These are phyloP conservation scores for Odiellus spinosus DNA, from an alignment of 2,888 invertebrate species.

Conservation along the genomic window DNA sequence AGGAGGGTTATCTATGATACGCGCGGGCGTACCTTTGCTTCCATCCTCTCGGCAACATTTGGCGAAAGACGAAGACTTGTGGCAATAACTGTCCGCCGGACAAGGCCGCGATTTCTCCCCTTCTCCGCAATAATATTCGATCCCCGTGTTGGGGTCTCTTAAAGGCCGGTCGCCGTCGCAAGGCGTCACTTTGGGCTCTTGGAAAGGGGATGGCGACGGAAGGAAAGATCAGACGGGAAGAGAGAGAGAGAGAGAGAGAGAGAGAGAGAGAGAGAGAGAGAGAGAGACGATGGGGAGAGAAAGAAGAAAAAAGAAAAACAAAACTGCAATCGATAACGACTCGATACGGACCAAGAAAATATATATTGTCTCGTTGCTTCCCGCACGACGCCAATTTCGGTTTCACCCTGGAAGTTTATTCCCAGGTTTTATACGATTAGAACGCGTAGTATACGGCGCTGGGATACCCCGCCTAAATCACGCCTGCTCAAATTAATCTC, in stretches of 20 bases:
- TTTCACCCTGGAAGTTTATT: no score
- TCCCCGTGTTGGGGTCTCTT: constrained; percentile 43
- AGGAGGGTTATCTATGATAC: no score
- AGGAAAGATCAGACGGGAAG: not conserved
- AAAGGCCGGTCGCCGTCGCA: constrained; percentile 68
- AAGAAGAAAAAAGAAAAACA: not conserved
- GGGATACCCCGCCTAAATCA: no score
- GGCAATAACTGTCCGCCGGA: constrained; percentile 67
- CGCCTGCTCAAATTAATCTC: no score
- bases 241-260: not conserved
- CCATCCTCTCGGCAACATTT: constrained; percentile 62
- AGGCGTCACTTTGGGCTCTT: constrained; percentile 45
- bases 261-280: not conserved
- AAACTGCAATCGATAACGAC: not conserved
- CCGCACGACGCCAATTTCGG: no score
- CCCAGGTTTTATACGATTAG: no score
- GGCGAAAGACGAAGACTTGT: constrained; percentile 61
- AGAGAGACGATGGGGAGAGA: not conserved
- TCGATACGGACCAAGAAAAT: not conserved
- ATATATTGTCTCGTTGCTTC: not conserved
- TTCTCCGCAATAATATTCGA: constrained; percentile 66
- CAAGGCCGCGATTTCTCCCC: constrained; percentile 65
- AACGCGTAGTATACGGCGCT: no score
- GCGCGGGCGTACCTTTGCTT: constrained; percentile 1
- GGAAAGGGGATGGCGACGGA: not conserved